Conservation (phyloP, 1,140 invertebrate species). For the Drosophila azteca region DNA sequence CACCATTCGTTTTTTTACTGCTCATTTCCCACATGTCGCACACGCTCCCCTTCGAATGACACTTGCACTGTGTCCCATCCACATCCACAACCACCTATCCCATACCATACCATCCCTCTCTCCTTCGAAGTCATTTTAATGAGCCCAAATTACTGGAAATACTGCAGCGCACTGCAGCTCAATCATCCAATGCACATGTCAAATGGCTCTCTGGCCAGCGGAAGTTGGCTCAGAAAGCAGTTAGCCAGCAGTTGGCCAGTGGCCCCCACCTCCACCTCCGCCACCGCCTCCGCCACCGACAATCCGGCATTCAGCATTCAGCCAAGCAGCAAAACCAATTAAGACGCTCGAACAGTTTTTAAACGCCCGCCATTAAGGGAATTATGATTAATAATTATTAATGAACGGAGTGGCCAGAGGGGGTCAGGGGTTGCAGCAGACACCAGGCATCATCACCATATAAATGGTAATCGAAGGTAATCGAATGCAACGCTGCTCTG, state of each 20-base stretch:
- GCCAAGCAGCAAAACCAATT: conserved; percentile 23
- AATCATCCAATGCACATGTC: conserved; percentile 55
- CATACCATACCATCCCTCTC: no score
- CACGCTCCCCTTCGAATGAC: conserved; percentile 25
- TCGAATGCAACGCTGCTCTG: no score
- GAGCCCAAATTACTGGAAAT: conserved; percentile 77
- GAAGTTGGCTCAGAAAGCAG: conserved; percentile 43
- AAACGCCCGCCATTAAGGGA: conserved; percentile 33
- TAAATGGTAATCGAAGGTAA: no score
- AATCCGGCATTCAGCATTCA: background rate
- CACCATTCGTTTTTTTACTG: conserved; percentile 49
- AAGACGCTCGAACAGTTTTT: conserved; percentile 46
- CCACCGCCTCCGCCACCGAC: conserved; percentile 24
- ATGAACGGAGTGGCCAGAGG: no score
- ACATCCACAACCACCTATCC: no score
- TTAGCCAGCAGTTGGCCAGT: conserved; percentile 42
- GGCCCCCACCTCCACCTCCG: conserved; percentile 21
- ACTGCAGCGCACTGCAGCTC: conserved; percentile 43
- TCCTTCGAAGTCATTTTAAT: conserved; percentile 73
- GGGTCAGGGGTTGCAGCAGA: no score
- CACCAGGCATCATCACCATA: no score
- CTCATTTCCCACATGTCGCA: conserved; percentile 76
- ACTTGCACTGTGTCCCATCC: conserved; percentile 16
- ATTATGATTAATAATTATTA: conserved; percentile 46
- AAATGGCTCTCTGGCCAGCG: conserved; percentile 21